Conservation (phyloP, 2,113 vertebrate genomes). For the Corydoras maculifer region DNA sequence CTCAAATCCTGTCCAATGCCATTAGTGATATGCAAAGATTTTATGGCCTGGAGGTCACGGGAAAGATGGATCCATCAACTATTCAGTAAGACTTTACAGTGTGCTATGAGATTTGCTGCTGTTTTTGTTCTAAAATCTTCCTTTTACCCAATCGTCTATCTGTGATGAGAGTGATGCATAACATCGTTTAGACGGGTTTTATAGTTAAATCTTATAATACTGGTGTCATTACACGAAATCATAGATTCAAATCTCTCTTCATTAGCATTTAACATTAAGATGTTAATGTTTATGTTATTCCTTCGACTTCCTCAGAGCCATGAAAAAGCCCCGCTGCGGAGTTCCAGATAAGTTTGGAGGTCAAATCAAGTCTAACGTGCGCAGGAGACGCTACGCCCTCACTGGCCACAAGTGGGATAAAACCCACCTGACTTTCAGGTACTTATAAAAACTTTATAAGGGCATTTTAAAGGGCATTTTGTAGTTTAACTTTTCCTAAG, state of each 20-base stretch:
- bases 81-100: conserved; percentile 62
- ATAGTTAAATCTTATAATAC: no score
- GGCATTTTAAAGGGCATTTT: no score
- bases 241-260: no score
- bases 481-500: no score
- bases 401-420: conserved; percentile 90
- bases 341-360: conserved; percentile 92
- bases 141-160: no score
- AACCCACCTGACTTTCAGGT: conserved; percentile 88
- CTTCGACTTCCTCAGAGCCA: conserved; percentile 70
- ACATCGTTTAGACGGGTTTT: no score
- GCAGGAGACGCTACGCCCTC: conserved; percentile 85
- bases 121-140: neutral
- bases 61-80: conserved; percentile 78
- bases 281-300: neutral
- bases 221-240: no score
- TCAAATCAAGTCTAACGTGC: conserved; percentile 86
- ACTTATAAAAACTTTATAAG: neutral
- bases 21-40: conserved; percentile 90
- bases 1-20: conserved; percentile 80
- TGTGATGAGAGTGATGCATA: no score
- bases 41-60: conserved; percentile 84
- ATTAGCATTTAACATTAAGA: no score
- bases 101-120: neutral
- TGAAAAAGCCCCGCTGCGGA: conserved; percentile 88